phyloP scores from a whole-genome alignment of 2,113 vertebrate genomes.

The Brachyhypopomus occidentalis region DNA sequence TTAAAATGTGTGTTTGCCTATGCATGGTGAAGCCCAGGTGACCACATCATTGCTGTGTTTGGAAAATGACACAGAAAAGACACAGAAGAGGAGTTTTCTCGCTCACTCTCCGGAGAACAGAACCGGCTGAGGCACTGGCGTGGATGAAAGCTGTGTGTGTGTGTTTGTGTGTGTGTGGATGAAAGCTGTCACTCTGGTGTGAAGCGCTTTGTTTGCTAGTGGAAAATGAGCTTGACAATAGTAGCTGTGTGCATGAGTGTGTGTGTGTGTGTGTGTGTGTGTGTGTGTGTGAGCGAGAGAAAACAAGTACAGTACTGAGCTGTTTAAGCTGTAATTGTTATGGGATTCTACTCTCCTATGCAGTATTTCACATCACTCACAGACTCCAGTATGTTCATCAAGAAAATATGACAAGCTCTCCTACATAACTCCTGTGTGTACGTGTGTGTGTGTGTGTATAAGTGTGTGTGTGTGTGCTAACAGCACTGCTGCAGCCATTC shows the following conservation, averaged over 20 bases:
- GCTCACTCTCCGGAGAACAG: not conserved
- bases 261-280: conserved; percentile 21
- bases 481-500: not conserved
- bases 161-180: not conserved
- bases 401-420: not conserved
- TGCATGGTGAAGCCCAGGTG: too few species aligned
- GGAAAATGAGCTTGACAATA: not conserved
- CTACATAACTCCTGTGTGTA: not conserved
- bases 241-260: not conserved
- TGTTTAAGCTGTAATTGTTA: too few species aligned
- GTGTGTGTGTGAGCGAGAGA: not conserved
- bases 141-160: not conserved
- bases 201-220: conserved; percentile 37
- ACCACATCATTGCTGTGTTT: too few species aligned
- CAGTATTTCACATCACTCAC: not conserved
- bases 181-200: conserved; percentile 13
- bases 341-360: too few species aligned
- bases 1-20: too few species aligned
- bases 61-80: too few species aligned
- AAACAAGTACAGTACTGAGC: too few species aligned
- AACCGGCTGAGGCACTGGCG: not conserved
- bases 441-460: not conserved
- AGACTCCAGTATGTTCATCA: not conserved
- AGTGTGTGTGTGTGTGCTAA: too few species aligned
- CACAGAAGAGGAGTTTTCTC: too few species aligned